phyloP scores from a whole-genome alignment of 2,888 invertebrate species.

The Petrolisthes cinctipes region DNA sequence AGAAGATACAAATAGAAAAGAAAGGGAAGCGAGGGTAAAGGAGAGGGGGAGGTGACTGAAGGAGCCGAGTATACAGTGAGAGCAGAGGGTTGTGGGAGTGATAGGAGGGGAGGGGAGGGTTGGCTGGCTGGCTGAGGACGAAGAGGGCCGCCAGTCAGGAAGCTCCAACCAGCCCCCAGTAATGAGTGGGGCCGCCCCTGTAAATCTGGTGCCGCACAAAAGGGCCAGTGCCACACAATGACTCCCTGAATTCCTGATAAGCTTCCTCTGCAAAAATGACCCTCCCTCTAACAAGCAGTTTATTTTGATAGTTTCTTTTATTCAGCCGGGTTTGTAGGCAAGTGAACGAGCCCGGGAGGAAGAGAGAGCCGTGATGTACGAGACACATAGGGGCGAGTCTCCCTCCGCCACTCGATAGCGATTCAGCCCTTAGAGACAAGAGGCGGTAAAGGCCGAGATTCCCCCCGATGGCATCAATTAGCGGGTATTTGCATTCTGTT shows the following conservation, averaged over 20 bases:
- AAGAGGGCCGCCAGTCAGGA: background rate
- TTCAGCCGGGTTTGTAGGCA: conserved; percentile 28
- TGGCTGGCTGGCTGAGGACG: conserved; percentile 13
- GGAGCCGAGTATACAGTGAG: background rate
- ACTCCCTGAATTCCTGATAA: conserved; percentile 36
- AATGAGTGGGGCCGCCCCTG: conserved; percentile 28
- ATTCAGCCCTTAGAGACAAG: background rate
- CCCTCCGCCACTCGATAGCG: background rate
- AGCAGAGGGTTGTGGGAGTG: background rate
- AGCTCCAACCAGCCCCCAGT: background rate
- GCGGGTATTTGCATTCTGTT: conserved; percentile 58
- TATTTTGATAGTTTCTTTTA: conserved; percentile 55
- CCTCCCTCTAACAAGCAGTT: conserved; percentile 46
- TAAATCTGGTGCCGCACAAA: conserved; percentile 35
- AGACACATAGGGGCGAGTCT: background rate
- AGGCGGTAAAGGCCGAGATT: conserved; percentile 4
- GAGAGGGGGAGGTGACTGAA: background rate
- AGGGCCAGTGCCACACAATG: conserved; percentile 35
- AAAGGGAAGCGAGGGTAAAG: background rate
- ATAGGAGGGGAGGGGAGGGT: background rate
- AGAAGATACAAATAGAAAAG: background rate
- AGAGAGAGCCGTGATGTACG: background rate
- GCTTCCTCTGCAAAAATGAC: conserved; percentile 44
- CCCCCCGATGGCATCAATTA: conserved; percentile 50
- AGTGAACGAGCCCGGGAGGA: conserved; percentile 15